phyloP scores from a whole-genome alignment of 2,113 vertebrate species.

The Sisor rabdophorus region DNA sequence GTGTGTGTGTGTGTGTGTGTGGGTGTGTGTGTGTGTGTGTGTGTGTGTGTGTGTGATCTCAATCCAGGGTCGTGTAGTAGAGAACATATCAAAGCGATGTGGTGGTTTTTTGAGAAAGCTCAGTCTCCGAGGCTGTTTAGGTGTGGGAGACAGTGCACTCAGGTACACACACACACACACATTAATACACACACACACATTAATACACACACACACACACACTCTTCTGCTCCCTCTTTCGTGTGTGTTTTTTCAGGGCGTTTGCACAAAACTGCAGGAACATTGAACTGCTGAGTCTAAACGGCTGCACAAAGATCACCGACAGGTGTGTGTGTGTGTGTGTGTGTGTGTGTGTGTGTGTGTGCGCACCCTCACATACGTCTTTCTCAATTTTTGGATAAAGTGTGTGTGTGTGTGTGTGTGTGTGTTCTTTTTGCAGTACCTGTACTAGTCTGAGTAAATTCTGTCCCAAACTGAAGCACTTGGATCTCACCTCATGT shows the following conservation, averaged over 20 bases:
- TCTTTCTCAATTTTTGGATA: neutral
- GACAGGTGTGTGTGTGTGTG: conserved; percentile 76
- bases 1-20: neutral
- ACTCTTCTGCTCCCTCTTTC: neutral
- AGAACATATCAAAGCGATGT: conserved; percentile 99
- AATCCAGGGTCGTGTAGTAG: conserved; percentile 88
- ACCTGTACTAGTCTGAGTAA: conserved; percentile 97
- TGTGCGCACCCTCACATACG: neutral
- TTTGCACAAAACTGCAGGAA: conserved; percentile 99
- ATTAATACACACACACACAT: too few species aligned
- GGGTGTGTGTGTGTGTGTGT: conserved; percentile 3
- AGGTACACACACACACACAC: conserved; percentile 68
- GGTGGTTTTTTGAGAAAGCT: conserved; percentile 93
- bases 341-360: neutral
- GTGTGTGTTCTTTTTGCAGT: conserved; percentile 65
- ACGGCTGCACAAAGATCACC: conserved; percentile 98
- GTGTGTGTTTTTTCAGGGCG: conserved; percentile 69
- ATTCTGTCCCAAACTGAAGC: conserved; percentile 97
- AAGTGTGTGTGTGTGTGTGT: neutral
- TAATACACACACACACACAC: neutral
- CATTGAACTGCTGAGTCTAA: conserved; percentile 93
- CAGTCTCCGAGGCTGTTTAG: conserved; percentile 88
- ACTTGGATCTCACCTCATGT: conserved; percentile 93
- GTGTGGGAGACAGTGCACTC: conserved; percentile 93
- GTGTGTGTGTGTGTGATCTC: conserved; percentile 15